These are phyloP conservation scores for Thymallus thymallus DNA, from an alignment of 2,113 vertebrate species.

Conservation along the genomic window DNA sequence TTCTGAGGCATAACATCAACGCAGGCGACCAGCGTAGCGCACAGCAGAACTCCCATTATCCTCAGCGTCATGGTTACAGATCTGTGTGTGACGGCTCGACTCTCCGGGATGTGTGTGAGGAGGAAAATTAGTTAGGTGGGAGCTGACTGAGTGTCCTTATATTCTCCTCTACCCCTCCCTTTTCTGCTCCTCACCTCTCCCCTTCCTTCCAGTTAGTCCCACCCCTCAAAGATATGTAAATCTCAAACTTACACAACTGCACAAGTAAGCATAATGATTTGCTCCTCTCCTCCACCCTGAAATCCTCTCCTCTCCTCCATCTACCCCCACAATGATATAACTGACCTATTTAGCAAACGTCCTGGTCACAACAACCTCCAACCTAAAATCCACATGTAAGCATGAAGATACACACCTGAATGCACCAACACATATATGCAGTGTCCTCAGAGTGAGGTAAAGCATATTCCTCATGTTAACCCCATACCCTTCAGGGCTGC, in stretches of 20 bases:
- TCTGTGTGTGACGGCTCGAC: neutral
- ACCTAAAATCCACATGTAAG: too few relatives aligned
- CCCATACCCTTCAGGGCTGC: too few relatives aligned
- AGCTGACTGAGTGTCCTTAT: slow-evolving; percentile 39
- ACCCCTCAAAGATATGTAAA: slow-evolving; percentile 32
- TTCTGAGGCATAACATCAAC: slow-evolving; percentile 45
- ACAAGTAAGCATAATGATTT: slow-evolving; percentile 10
- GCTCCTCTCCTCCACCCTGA: neutral
- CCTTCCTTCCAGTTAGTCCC: neutral
- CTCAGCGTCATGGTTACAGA: slow-evolving; percentile 53
- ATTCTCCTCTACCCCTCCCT: slow-evolving; percentile 24
- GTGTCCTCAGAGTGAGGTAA: too few relatives aligned
- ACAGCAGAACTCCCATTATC: slow-evolving; percentile 53
- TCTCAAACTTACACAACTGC: slow-evolving; percentile 58
- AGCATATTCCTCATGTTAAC: too few relatives aligned
- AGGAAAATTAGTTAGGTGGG: neutral
- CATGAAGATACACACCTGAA: too few relatives aligned
- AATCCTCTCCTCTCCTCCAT: neutral
- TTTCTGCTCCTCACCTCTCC: too few relatives aligned
- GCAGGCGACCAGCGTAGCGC: slow-evolving; percentile 26
- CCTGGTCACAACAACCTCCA: too few relatives aligned
- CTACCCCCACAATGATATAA: too few relatives aligned
- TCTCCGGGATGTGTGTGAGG: slow-evolving; percentile 7
- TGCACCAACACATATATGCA: too few relatives aligned
- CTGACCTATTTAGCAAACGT: too few relatives aligned